Base-by-base conservation (phyloP, 2,888 invertebrate genomes). In the Drosophila kuntzei region DNA sequence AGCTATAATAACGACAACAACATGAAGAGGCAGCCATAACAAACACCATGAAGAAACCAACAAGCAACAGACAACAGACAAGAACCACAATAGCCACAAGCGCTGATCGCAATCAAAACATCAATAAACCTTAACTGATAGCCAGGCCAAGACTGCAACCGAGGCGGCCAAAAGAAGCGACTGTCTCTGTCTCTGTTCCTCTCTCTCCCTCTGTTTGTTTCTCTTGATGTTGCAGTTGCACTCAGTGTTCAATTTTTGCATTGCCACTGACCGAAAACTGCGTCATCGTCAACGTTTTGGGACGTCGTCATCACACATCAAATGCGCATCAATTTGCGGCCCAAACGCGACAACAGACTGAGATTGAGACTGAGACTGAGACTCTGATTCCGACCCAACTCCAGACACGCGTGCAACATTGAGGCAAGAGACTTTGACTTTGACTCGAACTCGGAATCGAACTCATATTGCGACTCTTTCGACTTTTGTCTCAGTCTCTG, bases 41-140 rank as follows among this genome's bases (percentile, higher is more conserved):
- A 84, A 82, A 82, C 83, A 86, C 76, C 76, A 74, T 70, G 76
- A 50, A 77, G 75, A 66, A 75, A 62, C 58, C 58, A 59, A 53
- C 59, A 60, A 63, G 36, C 46, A 72, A 46, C 37, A 49, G 34
- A n/a, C 51, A 57, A 34, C 53, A 61, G 47, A 47, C 65, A 60
- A 57, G 54, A 61, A 25, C 14, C 46, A 71, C 76, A 71, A 87
- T 79, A 71, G 88, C 86, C 86, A 64, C 76, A 73, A 81, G 86
- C 88, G 66, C 61, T 80, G 86, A 86, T 86, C 83, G 63, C 80
- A 88, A 86, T 86, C 86, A 84, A 86, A 88, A 86, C 86, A 86
- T 86, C 86, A 86, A 86, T 86, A 86, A 86, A 88, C 83, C 85
- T 88, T 86, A 86, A 86, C 88, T 88, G 86, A 88, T 86, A 76